Percentiles rank a stretch among this genome's conserved stretches.
These are phyloP conservation scores for Physella acuta DNA, from an alignment of 1,140 invertebrate species.

Conservation along the genomic window DNA sequence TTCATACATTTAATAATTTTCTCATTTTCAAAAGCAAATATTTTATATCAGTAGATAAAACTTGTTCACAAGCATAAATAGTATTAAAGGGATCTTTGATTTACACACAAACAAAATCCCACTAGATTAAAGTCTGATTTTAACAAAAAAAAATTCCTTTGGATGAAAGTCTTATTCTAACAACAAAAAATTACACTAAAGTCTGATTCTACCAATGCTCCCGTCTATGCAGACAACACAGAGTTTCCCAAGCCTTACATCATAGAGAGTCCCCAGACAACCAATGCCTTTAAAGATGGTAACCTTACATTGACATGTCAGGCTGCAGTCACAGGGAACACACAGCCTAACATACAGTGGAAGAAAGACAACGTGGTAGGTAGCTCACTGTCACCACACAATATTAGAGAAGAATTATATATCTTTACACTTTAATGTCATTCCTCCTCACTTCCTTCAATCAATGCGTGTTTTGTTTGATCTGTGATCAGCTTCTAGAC, in stretches of 20 bases:
- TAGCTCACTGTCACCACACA: too few species aligned
- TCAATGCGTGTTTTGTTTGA: too few species aligned
- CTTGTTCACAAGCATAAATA: too few species aligned
- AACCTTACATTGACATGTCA: constrained; percentile 80
- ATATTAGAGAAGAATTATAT: too few species aligned
- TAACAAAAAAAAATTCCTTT: not conserved
- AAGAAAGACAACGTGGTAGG: constrained; percentile 81
- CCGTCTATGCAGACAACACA: constrained; percentile 19
- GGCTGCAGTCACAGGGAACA: constrained; percentile 68
- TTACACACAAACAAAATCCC: too few species aligned
- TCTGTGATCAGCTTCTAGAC: constrained; percentile 35
- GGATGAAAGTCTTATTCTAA: not conserved
- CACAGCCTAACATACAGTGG: constrained; percentile 78
- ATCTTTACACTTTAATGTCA: too few species aligned
- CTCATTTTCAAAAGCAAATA: too few species aligned
- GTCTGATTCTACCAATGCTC: too few species aligned
- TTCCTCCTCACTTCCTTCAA: too few species aligned
- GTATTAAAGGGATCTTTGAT: too few species aligned
- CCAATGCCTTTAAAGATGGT: constrained; percentile 80
- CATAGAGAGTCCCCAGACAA: constrained; percentile 75
- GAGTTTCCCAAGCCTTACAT: constrained; percentile 85
- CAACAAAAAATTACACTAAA: not conserved
- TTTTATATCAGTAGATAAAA: too few species aligned
- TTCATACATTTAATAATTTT: too few species aligned
- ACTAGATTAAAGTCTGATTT: not conserved